These are phyloP conservation scores for Agriopis marginaria DNA, from an alignment of 2,888 invertebrate species.

Conservation along the genomic window DNA sequence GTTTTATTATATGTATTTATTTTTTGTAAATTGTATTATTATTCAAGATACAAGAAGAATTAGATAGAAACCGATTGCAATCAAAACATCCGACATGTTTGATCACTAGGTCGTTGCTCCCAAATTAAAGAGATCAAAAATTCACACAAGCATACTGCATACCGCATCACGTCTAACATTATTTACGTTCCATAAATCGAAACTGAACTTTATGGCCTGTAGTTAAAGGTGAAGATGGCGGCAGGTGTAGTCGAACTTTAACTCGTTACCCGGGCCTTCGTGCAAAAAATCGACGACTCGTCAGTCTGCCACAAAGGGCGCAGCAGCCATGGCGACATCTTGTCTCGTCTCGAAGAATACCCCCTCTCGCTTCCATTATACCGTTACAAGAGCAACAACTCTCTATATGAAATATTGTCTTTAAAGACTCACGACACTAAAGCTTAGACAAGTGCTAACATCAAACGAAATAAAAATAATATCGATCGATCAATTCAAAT, in stretches of 20 bases:
- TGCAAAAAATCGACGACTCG: conserved; percentile 71
- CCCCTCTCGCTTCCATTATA: conserved; percentile 44
- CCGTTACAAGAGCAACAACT: conserved; percentile 45
- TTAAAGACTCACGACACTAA: not conserved
- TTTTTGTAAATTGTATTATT: not conserved
- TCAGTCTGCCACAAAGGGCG: conserved; percentile 67
- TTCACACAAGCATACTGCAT: conserved; percentile 50
- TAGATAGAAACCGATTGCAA: conserved; percentile 5
- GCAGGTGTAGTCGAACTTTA: conserved; percentile 51
- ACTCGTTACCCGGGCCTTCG: conserved; percentile 58
- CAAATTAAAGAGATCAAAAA: conserved; percentile 53
- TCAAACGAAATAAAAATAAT: conserved; percentile 14
- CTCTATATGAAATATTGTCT: conserved; percentile 19
- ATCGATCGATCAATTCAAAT: conserved; percentile 46
- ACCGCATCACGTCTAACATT: conserved; percentile 47
- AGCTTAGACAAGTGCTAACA: conserved; percentile 3
- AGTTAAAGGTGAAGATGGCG: conserved; percentile 46
- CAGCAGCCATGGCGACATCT: conserved; percentile 69
- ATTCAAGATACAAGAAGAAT: not conserved
- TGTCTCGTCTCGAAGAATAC: conserved; percentile 64
- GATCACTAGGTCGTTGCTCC: conserved; percentile 53
- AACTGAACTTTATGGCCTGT: conserved; percentile 50
- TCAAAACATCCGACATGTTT: conserved; percentile 18
- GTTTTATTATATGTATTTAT: not conserved
- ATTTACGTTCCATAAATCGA: conserved; percentile 33